These are phyloP conservation scores for Muraenolepis orangiensis DNA, from an alignment of 2,797 vertebrate genomes.

Conservation along the genomic window DNA sequence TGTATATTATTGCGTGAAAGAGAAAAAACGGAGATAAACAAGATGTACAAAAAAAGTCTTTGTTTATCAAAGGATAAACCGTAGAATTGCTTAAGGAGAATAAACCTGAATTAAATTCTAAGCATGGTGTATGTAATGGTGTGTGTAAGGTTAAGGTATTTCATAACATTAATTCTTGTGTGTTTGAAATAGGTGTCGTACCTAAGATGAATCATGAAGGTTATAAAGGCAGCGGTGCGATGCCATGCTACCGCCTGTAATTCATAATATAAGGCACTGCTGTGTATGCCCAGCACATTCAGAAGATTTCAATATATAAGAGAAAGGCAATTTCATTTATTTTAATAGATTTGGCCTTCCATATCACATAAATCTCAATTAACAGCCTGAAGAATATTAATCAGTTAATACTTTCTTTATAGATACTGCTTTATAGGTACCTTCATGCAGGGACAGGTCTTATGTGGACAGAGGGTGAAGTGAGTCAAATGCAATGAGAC, in stretches of 20 bases:
- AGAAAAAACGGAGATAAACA: neutral
- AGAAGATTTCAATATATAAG: neutral
- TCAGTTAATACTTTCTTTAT: slow-evolving; percentile 51
- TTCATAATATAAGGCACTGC: slow-evolving; percentile 4
- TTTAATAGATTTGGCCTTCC: slow-evolving; percentile 30
- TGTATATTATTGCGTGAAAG: neutral
- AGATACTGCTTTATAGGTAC: slow-evolving; percentile 54
- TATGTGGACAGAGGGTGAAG: neutral
- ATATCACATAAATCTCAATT: slow-evolving; percentile 50
- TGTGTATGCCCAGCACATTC: neutral
- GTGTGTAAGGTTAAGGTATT: neutral
- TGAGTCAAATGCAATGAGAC: slow-evolving; percentile 17
- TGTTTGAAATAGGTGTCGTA: neutral
- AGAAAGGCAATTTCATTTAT: slow-evolving; percentile 29
- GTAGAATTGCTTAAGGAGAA: too few relatives aligned
- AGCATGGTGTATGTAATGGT: neutral
- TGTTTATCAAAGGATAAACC: neutral
- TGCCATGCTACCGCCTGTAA: neutral
- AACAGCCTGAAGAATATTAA: slow-evolving; percentile 61
- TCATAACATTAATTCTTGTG: neutral
- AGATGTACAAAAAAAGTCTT: neutral
- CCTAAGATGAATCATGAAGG: neutral
- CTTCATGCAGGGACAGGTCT: slow-evolving; percentile 21
- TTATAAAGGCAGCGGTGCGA: neutral
- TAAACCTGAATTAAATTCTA: neutral